Evolutionary conservation across 2,113 vertebrate genomes (phyloP).

Genomic region (Isurus oxyrinchus): DNA sequence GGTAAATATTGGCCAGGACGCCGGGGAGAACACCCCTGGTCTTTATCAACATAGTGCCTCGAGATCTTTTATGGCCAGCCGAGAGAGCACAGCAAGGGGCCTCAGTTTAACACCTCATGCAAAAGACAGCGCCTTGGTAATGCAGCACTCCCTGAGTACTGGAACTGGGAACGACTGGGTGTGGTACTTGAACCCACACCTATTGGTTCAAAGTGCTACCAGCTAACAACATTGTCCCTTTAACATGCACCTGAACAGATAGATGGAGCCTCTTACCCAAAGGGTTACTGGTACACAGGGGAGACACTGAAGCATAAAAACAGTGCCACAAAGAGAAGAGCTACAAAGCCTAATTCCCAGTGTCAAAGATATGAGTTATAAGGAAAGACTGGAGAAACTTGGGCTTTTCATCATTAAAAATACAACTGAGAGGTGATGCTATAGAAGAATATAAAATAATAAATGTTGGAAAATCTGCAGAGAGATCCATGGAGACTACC

Average conservation of each 20-base stretch:
- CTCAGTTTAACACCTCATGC: no score
- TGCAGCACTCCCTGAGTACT: no score
- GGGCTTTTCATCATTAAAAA: not conserved
- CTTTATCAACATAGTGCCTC: not conserved
- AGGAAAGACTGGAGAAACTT: not conserved
- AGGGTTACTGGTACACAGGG: not conserved
- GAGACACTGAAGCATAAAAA: not conserved
- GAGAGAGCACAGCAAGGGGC: not conserved
- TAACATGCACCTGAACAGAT: not conserved
- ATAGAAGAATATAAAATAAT: not conserved
- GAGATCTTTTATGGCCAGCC: no score
- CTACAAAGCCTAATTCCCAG: not conserved
- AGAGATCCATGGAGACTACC: not conserved
- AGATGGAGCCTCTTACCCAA: not conserved
- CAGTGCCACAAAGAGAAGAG: not conserved
- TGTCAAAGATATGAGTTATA: not conserved
- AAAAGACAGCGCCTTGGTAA: no score
- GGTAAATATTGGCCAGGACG: not conserved
- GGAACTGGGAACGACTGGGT: no score
- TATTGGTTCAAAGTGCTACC: no score
- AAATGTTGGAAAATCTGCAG: not conserved
- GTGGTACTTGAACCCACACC: no score
- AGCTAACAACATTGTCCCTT: not conserved
- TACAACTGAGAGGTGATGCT: not conserved
- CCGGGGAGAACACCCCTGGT: not conserved